Conservation (phyloP, 37 sponge, comb jelly and placozoan genomes). For the Chondrosia reniformis region DNA sequence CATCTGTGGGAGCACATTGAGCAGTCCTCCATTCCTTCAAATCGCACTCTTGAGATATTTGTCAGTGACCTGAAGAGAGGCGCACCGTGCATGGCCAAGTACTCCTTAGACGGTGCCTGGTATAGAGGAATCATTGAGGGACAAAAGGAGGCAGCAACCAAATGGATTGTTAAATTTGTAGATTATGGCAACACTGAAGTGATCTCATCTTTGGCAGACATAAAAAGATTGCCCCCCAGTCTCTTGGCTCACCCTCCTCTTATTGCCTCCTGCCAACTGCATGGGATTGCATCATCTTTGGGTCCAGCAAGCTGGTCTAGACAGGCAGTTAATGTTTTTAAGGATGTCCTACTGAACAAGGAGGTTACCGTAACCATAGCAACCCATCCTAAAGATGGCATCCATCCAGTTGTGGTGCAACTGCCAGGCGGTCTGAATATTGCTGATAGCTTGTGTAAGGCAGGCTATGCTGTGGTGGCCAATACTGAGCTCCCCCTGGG, state of each 20-base stretch:
- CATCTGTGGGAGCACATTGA: background rate
- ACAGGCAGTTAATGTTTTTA: background rate
- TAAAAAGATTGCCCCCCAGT: constrained; percentile 20
- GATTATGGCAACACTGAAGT: constrained; percentile 75
- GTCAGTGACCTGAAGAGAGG: background rate
- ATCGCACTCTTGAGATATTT: background rate
- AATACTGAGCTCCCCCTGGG: background rate
- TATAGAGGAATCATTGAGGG: constrained; percentile 47
- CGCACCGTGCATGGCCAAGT: constrained; percentile 49
- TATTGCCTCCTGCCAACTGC: constrained; percentile 42
- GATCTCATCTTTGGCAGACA: background rate
- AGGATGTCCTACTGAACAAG: background rate
- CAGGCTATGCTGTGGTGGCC: background rate
- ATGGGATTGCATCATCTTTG: constrained; percentile 16
- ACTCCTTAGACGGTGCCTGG: constrained; percentile 57
- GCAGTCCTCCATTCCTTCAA: background rate
- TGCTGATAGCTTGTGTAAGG: background rate
- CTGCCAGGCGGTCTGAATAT: background rate
- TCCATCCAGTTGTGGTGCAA: background rate
- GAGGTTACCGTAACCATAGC: constrained; percentile 8
- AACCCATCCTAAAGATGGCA: background rate
- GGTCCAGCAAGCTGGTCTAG: constrained; percentile 21
- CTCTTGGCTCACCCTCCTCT: constrained; percentile 33
- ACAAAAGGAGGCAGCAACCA: background rate
- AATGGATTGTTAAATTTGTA: constrained; percentile 51